Base-by-base conservation (phyloP, 2,797 vertebrate genomes). In the Aldrovandia affinis region DNA sequence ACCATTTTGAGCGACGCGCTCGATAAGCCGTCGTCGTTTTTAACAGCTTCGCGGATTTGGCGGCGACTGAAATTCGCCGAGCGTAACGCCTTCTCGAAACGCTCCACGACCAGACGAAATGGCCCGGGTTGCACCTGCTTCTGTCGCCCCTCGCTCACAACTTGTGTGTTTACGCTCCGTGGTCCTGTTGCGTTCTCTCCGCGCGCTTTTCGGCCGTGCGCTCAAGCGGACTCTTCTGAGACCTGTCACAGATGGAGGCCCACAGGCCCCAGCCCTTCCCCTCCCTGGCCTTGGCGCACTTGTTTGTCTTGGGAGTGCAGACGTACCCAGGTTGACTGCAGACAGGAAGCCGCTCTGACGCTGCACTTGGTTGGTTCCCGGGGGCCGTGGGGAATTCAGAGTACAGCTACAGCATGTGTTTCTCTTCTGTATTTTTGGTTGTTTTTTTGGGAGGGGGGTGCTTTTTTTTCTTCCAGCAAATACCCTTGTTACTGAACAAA, bases 241-340 rank as follows among this genome's bases (percentile, higher is more conserved):
- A 65, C 52, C 81, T 87, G 87, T 90, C 91, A 86, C 84, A 87
- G 83, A 78, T 3, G 81, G 84, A 88, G 89, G 89, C 70, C 81
- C 88, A 91, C 87, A 79, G 88, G 86, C 84, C 90, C 89, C 90
- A 91, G 88, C 85, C 39, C 47, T 84, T 88, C 88, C 39, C 47
- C 83, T 88, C 88, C 86, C 89, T 92, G 93, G 93, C 92, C 92
- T 94, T 93, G 90, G 90, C 93, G 90, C 93, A 91, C 93, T 93
- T 93, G 91, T 93, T 94, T 93, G 92, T 86, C 91, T 91, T 52
- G 90, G 91, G 91, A 88, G 91, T 84, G 81, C 90, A 94, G 92
- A 93, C 89, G 87, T 92, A 94, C 93, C 93, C 92, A 93, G 59
- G 82, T 78, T 4, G 7, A 14, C 12, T 12, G 88, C 86, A 89